These are phyloP conservation scores for Anoplophora glabripennis DNA, from an alignment of 1,140 invertebrate species.

Conservation along the genomic window DNA sequence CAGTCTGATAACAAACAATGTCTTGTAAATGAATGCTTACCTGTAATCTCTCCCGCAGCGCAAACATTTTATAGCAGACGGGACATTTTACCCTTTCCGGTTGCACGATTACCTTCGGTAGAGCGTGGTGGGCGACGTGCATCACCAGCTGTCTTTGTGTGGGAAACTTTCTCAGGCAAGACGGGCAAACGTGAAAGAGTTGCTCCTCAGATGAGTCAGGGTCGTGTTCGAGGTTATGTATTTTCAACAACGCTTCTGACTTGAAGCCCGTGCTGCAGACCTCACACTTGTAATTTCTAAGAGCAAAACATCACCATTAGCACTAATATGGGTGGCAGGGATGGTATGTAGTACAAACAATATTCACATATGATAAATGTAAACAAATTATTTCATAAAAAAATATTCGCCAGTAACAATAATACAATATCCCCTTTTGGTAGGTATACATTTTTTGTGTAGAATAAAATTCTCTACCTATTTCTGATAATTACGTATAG, in stretches of 20 bases:
- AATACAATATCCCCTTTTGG: too few species aligned
- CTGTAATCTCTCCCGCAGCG: constrained; percentile 59
- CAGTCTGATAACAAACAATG: too few species aligned
- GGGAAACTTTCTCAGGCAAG: constrained; percentile 36
- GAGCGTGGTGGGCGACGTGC: constrained; percentile 32
- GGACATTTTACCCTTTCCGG: constrained; percentile 52
- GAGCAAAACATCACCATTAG: too few species aligned
- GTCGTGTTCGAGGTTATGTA: constrained; percentile 35
- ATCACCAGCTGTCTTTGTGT: constrained; percentile 34
- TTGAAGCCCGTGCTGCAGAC: constrained; percentile 30
- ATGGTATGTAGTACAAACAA: too few species aligned
- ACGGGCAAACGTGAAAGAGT: constrained; percentile 35
- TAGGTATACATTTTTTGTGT: too few species aligned
- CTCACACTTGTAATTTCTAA: constrained; percentile 34
- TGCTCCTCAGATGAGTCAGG: constrained; percentile 31
- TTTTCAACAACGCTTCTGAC: constrained; percentile 32
- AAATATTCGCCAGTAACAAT: too few species aligned
- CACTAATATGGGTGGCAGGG: too few species aligned
- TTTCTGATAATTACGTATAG: too few species aligned
- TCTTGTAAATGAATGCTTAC: constrained; percentile 40
- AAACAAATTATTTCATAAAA: too few species aligned
- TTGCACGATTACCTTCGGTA: constrained; percentile 24
- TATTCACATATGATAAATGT: too few species aligned
- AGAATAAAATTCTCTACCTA: too few species aligned
- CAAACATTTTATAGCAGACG: constrained; percentile 67